phyloP scores from a whole-genome alignment of 2,113 vertebrate species.

The Limanda limanda region DNA sequence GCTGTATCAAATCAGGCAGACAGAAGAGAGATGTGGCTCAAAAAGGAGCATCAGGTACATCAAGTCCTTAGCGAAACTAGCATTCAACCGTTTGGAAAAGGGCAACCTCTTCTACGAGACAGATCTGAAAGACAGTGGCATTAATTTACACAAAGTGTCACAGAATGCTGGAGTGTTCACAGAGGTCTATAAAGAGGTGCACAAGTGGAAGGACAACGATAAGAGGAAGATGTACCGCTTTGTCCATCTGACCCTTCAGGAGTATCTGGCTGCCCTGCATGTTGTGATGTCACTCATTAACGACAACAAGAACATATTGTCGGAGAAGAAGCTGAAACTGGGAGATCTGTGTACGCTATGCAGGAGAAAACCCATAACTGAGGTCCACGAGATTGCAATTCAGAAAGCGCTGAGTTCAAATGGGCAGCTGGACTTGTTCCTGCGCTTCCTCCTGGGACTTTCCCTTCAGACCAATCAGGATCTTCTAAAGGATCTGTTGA shows the following conservation, averaged over 20 bases:
- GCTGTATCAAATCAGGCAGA: too few species aligned
- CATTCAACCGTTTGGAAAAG: too few species aligned
- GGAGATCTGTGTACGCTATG: not conserved
- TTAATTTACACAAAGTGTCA: not conserved
- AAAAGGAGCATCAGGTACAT: too few species aligned
- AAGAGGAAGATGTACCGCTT: not conserved
- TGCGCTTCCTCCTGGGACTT: constrained; percentile 4
- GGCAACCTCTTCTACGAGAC: not conserved
- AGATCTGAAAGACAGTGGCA: not conserved
- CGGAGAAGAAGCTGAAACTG: not conserved
- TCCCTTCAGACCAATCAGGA: not conserved
- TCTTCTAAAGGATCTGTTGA: not conserved
- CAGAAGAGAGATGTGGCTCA: too few species aligned
- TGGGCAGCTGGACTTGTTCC: not conserved
- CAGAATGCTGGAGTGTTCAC: not conserved
- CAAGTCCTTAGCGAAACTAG: too few species aligned
- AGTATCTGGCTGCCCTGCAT: constrained; percentile 1
- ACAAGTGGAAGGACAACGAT: not conserved
- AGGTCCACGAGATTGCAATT: not conserved
- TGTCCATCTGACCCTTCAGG: constrained; percentile 5
- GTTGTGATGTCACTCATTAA: constrained; percentile 9
- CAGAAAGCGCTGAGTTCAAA: not conserved
- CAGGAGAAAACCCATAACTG: not conserved
- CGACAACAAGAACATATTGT: constrained; percentile 4
- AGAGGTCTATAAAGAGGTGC: not conserved